These are phyloP conservation scores for Cataglyphis albicans DNA, from an alignment of 2,888 invertebrate species.

Conservation along the genomic window DNA sequence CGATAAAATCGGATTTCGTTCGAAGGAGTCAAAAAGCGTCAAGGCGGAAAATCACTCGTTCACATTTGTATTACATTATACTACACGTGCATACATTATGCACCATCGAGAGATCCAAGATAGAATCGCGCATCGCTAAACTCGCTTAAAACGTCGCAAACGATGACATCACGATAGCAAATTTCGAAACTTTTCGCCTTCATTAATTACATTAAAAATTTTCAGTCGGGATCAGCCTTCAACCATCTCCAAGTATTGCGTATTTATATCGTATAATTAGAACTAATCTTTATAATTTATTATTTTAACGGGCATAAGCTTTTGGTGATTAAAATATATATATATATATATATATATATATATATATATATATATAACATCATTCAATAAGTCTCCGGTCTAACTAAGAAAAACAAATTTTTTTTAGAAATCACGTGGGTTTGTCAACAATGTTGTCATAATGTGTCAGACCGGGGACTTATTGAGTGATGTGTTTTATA, in stretches of 20 bases:
- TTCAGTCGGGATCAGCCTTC: conserved; percentile 43
- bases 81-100: conserved; percentile 3
- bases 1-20: background rate
- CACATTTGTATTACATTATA: conserved; percentile 37
- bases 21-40: background rate
- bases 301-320: background rate
- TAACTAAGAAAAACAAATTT: no score
- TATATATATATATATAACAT: no score
- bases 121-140: conserved; percentile 67
- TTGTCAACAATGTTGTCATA: no score
- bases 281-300: background rate
- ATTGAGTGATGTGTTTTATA: no score
- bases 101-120: conserved; percentile 42
- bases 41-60: conserved; percentile 26
- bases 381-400: no score
- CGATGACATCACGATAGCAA: conserved; percentile 63
- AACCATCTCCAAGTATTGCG: background rate
- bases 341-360: no score
- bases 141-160: conserved; percentile 66
- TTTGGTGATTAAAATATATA: no score
- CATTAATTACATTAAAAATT: conserved; percentile 62
- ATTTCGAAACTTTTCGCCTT: conserved; percentile 1
- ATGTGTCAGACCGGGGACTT: no score
- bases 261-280: background rate
- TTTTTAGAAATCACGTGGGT: no score